These are phyloP conservation scores for Heterodera filipjevi DNA, from an alignment of 2,888 invertebrate species.

Conservation along the genomic window DNA sequence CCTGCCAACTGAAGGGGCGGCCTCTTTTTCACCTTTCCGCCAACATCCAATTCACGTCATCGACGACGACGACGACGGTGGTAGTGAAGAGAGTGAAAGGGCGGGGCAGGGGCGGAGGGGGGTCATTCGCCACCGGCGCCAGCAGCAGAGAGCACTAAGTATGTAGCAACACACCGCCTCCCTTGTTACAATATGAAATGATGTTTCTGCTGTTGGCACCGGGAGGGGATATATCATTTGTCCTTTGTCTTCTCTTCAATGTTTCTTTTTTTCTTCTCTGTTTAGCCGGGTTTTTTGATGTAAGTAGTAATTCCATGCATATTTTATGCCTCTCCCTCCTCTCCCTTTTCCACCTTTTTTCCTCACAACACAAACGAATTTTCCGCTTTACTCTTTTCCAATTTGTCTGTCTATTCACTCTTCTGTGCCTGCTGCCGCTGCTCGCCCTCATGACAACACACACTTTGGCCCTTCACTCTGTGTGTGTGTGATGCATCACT, in stretches of 20 bases:
- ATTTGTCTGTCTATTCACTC: neutral
- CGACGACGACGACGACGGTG: neutral
- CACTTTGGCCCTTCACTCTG: neutral
- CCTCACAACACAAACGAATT: neutral
- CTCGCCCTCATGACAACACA: neutral
- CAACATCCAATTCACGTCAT: conserved; percentile 9
- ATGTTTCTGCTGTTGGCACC: too few relatives aligned
- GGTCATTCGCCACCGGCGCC: neutral
- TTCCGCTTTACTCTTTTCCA: neutral
- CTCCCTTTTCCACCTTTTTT: neutral
- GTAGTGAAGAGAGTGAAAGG: neutral
- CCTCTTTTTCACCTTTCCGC: conserved; percentile 6
- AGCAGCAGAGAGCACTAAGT: neutral
- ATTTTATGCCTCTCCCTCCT: neutral
- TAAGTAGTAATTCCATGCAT: neutral
- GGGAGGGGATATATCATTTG: too few relatives aligned
- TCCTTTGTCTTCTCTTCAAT: neutral
- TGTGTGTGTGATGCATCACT: neutral
- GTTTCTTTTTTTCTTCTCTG: neutral
- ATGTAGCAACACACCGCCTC: too few relatives aligned
- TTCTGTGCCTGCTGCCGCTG: neutral
- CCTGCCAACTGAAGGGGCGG: neutral
- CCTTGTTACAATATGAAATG: too few relatives aligned
- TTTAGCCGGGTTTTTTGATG: neutral
- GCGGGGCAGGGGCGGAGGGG: neutral